These are phyloP conservation scores for Pyrrhura leucotis DNA, from an alignment of 2,797 vertebrate species.

Conservation along the genomic window DNA sequence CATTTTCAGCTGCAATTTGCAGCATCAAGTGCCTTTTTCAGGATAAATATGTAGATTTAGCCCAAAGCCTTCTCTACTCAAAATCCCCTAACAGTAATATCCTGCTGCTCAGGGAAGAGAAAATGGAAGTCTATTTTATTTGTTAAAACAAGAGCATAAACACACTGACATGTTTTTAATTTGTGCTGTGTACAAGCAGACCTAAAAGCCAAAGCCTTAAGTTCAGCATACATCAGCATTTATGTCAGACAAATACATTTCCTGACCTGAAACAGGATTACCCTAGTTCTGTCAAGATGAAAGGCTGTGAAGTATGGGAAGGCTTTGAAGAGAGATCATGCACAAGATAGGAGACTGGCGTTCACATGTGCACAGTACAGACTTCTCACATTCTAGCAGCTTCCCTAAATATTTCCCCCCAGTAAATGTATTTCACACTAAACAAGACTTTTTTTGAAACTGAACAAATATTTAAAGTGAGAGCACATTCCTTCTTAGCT, in stretches of 20 bases:
- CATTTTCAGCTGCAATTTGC: background rate
- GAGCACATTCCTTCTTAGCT: background rate
- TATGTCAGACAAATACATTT: constrained; percentile 10
- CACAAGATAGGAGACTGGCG: background rate
- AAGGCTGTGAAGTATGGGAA: background rate
- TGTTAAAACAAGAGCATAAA: background rate
- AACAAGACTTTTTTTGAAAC: background rate
- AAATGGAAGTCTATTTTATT: background rate
- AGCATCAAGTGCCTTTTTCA: background rate
- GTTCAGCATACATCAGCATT: constrained; percentile 35
- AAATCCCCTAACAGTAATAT: background rate
- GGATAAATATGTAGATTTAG: background rate
- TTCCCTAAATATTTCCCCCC: background rate
- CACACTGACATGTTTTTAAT: background rate
- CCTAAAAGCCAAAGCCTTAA: background rate
- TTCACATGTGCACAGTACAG: background rate
- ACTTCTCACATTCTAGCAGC: background rate
- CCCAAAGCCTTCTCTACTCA: background rate
- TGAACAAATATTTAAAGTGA: background rate
- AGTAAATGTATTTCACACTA: background rate
- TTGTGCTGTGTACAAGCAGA: background rate
- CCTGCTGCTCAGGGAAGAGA: background rate
- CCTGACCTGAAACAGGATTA: constrained; percentile 60
- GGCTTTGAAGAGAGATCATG: background rate
- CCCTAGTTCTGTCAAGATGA: constrained; percentile 61